These are phyloP conservation scores for Trogon surrucura DNA, from an alignment of 2,113 vertebrate genomes.

Conservation along the genomic window DNA sequence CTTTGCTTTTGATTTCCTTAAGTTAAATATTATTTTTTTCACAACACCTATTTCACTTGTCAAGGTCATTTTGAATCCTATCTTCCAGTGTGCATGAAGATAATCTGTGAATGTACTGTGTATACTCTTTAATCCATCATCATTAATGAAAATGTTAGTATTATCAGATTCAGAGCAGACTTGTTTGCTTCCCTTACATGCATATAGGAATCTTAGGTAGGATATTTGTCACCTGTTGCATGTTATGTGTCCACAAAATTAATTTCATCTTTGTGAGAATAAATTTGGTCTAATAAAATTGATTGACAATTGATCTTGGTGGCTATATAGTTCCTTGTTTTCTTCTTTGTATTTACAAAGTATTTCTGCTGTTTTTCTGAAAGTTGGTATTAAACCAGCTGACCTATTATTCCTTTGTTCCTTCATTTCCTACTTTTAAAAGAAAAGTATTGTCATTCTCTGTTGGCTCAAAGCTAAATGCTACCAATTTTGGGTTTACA, in stretches of 20 bases:
- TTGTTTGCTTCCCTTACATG: fast-evolving
- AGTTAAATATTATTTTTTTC: neutral
- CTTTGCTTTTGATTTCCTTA: neutral
- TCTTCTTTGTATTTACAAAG: neutral
- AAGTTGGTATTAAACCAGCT: neutral
- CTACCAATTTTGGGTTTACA: neutral
- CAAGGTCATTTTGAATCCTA: neutral
- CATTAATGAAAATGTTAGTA: neutral
- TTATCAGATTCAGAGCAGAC: neutral
- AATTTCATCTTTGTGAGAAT: neutral
- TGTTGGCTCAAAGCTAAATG: neutral
- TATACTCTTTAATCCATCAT: neutral
- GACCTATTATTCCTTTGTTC: neutral
- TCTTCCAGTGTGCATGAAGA: neutral
- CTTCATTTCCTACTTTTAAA: neutral
- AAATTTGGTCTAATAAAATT: neutral
- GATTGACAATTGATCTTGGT: neutral
- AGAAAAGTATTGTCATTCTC: neutral
- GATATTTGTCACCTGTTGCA: neutral
- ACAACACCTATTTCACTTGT: neutral
- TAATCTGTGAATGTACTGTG: neutral
- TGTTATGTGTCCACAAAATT: neutral
- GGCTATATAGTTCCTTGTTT: neutral
- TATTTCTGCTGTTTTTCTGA: neutral
- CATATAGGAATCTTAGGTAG: neutral